Percentiles rank a stretch among this genome's conserved stretches.
phyloP scores from a whole-genome alignment of 2,113 vertebrate species.

The Crotalus horridus region DNA sequence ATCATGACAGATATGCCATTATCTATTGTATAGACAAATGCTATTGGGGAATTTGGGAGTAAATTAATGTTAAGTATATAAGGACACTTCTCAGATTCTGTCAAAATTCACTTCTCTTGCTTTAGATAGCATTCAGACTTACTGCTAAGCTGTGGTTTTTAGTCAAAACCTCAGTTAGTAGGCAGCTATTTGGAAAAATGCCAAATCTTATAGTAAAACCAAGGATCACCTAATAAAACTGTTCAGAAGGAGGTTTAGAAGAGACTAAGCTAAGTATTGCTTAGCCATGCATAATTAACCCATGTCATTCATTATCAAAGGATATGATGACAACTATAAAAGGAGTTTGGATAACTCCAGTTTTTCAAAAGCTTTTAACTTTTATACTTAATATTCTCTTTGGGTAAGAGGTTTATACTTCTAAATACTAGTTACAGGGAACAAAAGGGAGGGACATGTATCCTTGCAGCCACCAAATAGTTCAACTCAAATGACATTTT shows the following conservation, averaged over 20 bases:
- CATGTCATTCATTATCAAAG: neutral
- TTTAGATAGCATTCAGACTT: neutral
- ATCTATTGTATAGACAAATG: neutral
- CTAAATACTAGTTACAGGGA: neutral
- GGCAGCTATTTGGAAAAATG: neutral
- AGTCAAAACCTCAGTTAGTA: neutral
- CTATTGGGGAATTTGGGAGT: neutral
- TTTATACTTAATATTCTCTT: neutral
- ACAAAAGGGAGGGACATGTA: neutral
- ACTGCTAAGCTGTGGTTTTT: neutral
- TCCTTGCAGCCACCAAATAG: neutral
- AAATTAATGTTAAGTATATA: neutral
- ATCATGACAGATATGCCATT: neutral
- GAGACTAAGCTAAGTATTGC: neutral
- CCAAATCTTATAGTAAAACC: neutral
- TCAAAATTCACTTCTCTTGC: neutral
- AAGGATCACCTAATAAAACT: neutral
- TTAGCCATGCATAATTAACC: neutral
- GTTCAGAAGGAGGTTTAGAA: neutral
- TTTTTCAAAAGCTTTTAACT: neutral
- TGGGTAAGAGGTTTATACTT: neutral
- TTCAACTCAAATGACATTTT: neutral
- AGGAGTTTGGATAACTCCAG: neutral
- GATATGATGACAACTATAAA: neutral
- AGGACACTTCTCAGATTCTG: neutral